Evolutionary conservation across 64 coral and sea anemone genomes (phyloP).

Genomic region (Astreopora myriophthalma): DNA sequence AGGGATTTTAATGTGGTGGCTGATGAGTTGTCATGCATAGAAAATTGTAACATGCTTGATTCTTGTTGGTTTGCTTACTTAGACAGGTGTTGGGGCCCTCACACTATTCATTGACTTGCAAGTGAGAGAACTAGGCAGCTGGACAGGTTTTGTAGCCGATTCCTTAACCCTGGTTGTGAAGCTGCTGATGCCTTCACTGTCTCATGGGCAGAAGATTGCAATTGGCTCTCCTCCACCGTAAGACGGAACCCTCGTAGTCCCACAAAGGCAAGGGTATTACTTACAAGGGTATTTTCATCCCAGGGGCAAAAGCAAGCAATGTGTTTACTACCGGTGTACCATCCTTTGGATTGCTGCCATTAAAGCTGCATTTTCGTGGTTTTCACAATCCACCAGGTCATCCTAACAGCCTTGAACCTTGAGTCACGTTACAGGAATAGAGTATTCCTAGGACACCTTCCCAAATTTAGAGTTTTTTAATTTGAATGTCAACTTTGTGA

Average conservation of each 20-base stretch:
- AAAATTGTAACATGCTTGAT: background rate
- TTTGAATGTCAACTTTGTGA: no score
- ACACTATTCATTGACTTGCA: background rate
- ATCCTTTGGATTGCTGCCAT: background rate
- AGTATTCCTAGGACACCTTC: no score
- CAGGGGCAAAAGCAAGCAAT: constrained; percentile 30
- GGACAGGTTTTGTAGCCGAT: background rate
- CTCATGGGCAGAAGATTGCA: constrained; percentile 1
- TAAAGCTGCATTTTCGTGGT: constrained; percentile 15
- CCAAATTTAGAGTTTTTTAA: no score
- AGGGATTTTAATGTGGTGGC: background rate
- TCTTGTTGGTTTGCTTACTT: background rate
- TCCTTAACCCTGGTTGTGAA: constrained; percentile 31
- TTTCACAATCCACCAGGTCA: background rate
- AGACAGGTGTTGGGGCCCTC: constrained; percentile 23
- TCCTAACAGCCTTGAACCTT: background rate
- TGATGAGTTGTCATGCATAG: constrained; percentile 1
- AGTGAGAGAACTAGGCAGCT: constrained; percentile 48
- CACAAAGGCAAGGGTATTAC: constrained; percentile 17
- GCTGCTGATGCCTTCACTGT: constrained; percentile 29
- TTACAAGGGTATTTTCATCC: constrained; percentile 19
- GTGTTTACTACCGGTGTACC: constrained; percentile 5
- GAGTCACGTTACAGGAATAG: no score
- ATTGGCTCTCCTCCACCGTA: constrained; percentile 61
- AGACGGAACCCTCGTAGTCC: constrained; percentile 32